Conservation (phyloP, 2,888 invertebrate genomes). For the Caprella mutica region DNA sequence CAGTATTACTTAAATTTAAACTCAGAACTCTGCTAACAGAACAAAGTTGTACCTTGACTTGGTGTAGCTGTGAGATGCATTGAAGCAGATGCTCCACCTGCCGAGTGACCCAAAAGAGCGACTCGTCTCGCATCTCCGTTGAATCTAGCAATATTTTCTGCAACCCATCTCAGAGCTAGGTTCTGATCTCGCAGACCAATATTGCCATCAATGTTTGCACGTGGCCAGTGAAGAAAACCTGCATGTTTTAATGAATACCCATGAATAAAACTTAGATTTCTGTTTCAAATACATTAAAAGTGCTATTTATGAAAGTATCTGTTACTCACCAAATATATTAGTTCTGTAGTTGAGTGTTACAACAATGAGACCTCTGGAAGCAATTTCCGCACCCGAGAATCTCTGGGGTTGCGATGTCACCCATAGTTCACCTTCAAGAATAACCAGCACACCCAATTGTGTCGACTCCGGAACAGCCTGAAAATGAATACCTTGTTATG, state of each 20-base stretch:
- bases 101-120: conserved; percentile 69
- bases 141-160: conserved; percentile 62
- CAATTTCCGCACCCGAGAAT: conserved; percentile 56
- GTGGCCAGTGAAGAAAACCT: conserved; percentile 45
- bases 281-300: background rate
- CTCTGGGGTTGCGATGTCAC: conserved; percentile 37
- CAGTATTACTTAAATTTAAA: background rate
- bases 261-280: background rate
- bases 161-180: conserved; percentile 61
- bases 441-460: conserved; percentile 52
- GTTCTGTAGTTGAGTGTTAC: conserved; percentile 58
- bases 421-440: conserved; percentile 56
- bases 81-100: conserved; percentile 58
- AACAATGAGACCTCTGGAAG: conserved; percentile 57
- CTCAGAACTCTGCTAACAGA: background rate
- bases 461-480: too few species aligned
- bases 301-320: background rate
- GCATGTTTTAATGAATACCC: conserved; percentile 18
- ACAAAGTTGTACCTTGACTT: conserved; percentile 46
- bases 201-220: conserved; percentile 59
- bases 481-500: too few species aligned
- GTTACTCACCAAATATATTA: conserved; percentile 50
- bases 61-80: conserved; percentile 56
- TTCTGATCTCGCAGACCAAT: conserved; percentile 75
- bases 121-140: conserved; percentile 66